Conservation (phyloP, 2,113 vertebrate species). For the Suricata suricatta region DNA sequence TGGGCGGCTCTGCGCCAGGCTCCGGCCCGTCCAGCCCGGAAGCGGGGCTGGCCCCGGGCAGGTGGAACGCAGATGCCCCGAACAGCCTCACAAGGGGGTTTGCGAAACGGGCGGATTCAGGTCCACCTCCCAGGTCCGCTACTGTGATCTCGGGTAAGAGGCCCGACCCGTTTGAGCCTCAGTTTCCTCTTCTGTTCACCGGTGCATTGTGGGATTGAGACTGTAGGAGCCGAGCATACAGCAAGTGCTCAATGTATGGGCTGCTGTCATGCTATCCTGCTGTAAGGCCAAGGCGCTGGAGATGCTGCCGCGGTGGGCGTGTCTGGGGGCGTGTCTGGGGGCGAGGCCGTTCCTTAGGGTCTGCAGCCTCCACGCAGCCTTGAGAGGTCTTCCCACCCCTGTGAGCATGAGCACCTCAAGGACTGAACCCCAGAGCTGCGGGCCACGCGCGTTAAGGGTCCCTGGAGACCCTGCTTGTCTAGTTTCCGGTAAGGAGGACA, state of each 20-base stretch:
- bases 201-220: neutral
- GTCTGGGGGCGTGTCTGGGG: no score
- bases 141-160: neutral
- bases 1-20: neutral
- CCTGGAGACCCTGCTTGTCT: no score
- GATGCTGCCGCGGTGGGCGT: neutral
- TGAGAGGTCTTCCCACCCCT: no score
- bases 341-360: neutral
- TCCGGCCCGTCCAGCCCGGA: neutral
- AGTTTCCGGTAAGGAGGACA: neutral
- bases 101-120: neutral
- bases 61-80: neutral
- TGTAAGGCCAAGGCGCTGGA: no score
- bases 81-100: rapidly evolving
- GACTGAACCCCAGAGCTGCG: neutral
- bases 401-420: neutral
- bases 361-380: neutral
- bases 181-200: neutral
- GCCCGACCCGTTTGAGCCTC: neutral
- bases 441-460: neutral
- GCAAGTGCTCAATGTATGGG: neutral
- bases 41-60: neutral
- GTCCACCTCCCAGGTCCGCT: neutral
- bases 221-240: rapidly evolving
- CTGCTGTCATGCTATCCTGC: neutral